Percentiles rank a stretch among this genome's conserved stretches.
These are phyloP conservation scores for Macaria liturata DNA, from an alignment of 2,888 invertebrate genomes.

Conservation along the genomic window DNA sequence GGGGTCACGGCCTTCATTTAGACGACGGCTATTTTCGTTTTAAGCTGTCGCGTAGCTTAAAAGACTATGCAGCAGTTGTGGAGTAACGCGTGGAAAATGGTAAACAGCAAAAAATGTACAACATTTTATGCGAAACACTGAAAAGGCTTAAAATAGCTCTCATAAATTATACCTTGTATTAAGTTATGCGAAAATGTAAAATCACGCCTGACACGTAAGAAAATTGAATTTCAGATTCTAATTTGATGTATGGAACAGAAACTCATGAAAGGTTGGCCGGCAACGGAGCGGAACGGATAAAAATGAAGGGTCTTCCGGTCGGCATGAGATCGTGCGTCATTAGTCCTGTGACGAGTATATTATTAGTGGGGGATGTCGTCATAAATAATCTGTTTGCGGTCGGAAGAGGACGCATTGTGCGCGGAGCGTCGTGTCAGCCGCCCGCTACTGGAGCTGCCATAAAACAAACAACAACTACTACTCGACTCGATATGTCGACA, in stretches of 20 bases:
- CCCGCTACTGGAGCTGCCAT: conserved; percentile 51
- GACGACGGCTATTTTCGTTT: conserved; percentile 52
- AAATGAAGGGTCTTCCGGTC: conserved; percentile 32
- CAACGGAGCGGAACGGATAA: conserved; percentile 17
- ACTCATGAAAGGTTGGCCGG: conserved; percentile 23
- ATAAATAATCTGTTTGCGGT: conserved; percentile 58
- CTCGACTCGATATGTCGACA: conserved; percentile 63
- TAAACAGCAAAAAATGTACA: neutral
- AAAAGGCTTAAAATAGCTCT: conserved; percentile 1
- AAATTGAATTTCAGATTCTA: conserved; percentile 22
- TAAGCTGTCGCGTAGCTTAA: conserved; percentile 38
- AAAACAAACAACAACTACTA: conserved; percentile 51
- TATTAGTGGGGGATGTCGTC: conserved; percentile 54
- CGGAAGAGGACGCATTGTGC: conserved; percentile 49
- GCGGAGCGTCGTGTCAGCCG: conserved; percentile 41
- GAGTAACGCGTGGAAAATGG: neutral
- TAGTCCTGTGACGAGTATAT: conserved; percentile 41
- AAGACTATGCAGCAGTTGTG: conserved; percentile 4
- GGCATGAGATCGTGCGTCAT: conserved; percentile 45
- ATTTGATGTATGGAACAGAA: conserved; percentile 20
- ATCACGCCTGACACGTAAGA: conserved; percentile 7
- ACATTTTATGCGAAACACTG: neutral
- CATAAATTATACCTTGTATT: neutral
- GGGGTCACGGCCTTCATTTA: conserved; percentile 74
- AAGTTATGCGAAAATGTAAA: conserved; percentile 11